phyloP scores from a whole-genome alignment of 2,797 vertebrate species.

The Scomberomorus guttatus region DNA sequence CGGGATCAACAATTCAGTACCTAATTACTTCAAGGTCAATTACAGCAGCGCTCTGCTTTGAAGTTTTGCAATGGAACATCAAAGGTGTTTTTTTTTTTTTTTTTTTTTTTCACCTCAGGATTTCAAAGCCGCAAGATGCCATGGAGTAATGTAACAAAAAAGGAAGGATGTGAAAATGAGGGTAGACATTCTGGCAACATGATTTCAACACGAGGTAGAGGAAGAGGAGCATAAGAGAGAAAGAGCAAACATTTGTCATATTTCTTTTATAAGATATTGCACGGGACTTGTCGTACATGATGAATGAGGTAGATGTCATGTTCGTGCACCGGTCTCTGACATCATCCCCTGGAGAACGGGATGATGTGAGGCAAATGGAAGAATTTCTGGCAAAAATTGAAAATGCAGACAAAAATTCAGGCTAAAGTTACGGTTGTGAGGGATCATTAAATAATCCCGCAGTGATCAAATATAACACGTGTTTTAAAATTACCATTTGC shows the following conservation, averaged over 20 bases:
- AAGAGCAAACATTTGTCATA: conserved; percentile 48
- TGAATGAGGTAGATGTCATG: conserved; percentile 36
- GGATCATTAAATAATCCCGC: conserved; percentile 23
- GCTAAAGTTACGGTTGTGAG: neutral
- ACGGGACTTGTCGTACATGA: conserved; percentile 32
- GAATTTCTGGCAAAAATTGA: neutral
- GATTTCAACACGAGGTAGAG: conserved; percentile 37
- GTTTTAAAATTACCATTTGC: conserved; percentile 30
- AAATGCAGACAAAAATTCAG: neutral
- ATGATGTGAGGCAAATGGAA: conserved; percentile 3
- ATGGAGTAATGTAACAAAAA: conserved; percentile 66
- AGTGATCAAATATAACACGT: conserved; percentile 33
- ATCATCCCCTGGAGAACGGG: conserved; percentile 12
- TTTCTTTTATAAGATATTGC: conserved; percentile 53
- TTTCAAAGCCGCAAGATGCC: conserved; percentile 76
- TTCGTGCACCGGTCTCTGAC: conserved; percentile 19
- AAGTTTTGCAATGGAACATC: conserved; percentile 80
- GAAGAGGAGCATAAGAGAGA: conserved; percentile 29
- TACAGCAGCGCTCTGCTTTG: conserved; percentile 75
- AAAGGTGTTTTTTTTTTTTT: conserved; percentile 72
- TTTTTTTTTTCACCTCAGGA: conserved; percentile 60
- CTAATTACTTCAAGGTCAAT: conserved; percentile 83
- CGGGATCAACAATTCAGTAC: conserved; percentile 71
- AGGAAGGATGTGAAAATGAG: conserved; percentile 62
- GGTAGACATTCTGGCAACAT: conserved; percentile 53